Base-by-base conservation (phyloP, 2,797 vertebrate genomes). In the Rhabdomys pumilio region DNA sequence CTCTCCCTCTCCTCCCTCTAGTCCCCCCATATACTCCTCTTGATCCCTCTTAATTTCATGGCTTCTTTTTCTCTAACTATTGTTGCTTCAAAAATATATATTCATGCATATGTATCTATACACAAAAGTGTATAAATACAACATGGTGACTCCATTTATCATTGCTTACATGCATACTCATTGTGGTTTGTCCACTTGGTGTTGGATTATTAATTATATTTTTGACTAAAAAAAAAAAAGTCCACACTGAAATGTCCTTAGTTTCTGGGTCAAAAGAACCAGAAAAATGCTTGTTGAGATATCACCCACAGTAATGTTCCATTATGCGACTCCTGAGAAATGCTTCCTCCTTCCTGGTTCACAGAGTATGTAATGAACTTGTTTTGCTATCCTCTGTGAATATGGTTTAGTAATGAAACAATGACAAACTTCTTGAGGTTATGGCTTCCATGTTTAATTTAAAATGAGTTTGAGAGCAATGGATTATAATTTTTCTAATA, bases 371-470 rank as follows among this genome's bases (percentile, higher is more conserved):
- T 34, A 38, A 80, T 55, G 11, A 83, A 47, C 69, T 89, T 59
- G n/a, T 41, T 86, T 94, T 92, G n/a, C 38, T 93, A 57, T 19
- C 10, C 44, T 2, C 57, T 92, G 41, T 67, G n/a, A 95, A 55
- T 94, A 57, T 38, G 55, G 85, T 93, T 84, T n/a, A 90, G 77
- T 82, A 95, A 91, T 80, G 31, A 14, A 91, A 88, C 72, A 91
- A 89, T 83, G 41, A 19, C 0, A 89, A 77, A n/a, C 1, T 75
- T 55, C 50, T 86, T 96, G 38, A 31, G 55, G 88, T 79, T 80
- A 81, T 3, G 87, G 29, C n/a, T 95, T 91, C 72, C 31, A 57
- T 22, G 2, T 41, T 34, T 87, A 90, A 3, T 79, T 95, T 92
- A 94, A 94, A 86, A 63, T 92, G 44, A 5, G 24, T 76, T 63